Percentiles rank a stretch among this genome's conserved stretches.
Evolutionary conservation across 1,140 invertebrate genomes (phyloP).

Genomic region (Zelostemma sp.): DNA sequence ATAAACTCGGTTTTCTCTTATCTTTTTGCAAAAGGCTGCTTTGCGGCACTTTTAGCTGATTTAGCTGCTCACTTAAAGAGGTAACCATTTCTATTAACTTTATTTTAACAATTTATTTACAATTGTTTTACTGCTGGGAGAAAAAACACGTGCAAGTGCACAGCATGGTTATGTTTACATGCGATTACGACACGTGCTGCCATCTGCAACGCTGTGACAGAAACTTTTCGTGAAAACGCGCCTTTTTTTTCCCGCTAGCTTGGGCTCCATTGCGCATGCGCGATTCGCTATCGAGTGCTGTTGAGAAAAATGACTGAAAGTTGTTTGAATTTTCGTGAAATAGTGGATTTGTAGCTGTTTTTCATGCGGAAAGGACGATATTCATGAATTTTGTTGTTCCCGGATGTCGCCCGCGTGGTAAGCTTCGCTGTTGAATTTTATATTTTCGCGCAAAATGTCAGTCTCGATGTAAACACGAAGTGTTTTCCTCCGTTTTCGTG

Average conservation of each 20-base stretch:
- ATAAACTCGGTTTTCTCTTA: slow-evolving; percentile 81
- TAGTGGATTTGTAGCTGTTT: not conserved
- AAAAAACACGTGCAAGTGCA: no score
- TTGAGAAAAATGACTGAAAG: slow-evolving; percentile 30
- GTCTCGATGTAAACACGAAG: no score
- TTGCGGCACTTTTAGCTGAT: slow-evolving; percentile 83
- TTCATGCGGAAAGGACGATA: not conserved
- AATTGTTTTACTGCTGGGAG: not conserved
- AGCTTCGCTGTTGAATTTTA: no score
- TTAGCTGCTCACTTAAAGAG: slow-evolving; percentile 86
- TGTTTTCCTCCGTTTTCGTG: no score
- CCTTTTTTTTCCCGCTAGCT: slow-evolving; percentile 25
- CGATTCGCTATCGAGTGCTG: not conserved
- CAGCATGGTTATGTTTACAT: no score
- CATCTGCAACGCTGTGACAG: no score
- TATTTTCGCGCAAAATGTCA: no score
- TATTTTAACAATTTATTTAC: slow-evolving; percentile 1
- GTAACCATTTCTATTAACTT: slow-evolving; percentile 71
- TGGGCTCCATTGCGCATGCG: slow-evolving; percentile 12
- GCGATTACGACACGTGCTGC: no score
- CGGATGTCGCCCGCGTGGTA: not conserved
- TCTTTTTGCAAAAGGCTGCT: slow-evolving; percentile 78
- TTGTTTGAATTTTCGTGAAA: slow-evolving; percentile 24
- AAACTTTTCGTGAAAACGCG: no score
- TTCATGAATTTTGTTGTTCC: slow-evolving; percentile 6